Evolutionary conservation across 2,113 vertebrate genomes (phyloP).

Genomic region (Cyrtonyx montezumae): DNA sequence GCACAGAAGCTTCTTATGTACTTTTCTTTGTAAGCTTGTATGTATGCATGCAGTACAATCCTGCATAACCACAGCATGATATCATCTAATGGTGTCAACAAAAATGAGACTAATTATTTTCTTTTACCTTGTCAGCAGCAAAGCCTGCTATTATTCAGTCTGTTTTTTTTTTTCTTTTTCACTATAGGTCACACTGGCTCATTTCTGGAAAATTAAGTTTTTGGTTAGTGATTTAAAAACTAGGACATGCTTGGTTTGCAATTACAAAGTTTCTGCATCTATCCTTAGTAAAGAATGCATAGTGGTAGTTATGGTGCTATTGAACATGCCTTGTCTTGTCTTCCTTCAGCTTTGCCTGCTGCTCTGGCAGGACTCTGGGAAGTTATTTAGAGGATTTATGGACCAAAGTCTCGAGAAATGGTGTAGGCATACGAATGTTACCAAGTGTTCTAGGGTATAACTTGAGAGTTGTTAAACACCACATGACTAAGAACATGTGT

Average conservation of each 20-base stretch:
- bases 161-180: neutral
- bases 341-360: neutral
- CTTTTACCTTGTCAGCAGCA: neutral
- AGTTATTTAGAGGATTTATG: neutral
- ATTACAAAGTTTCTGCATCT: neutral
- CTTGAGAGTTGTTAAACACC: neutral
- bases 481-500: neutral
- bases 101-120: neutral
- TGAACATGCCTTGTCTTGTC: neutral
- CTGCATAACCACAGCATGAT: neutral
- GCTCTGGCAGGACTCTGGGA: neutral
- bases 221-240: neutral
- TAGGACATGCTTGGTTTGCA: neutral
- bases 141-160: neutral
- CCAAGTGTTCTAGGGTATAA: neutral
- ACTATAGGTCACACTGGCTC: neutral
- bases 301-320: neutral
- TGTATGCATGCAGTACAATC: neutral
- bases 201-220: neutral
- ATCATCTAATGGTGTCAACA: neutral
- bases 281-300: neutral
- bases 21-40: neutral
- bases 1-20: neutral
- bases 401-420: neutral
- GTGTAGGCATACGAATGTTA: neutral